Percentiles rank a stretch among this genome's conserved stretches.
These are phyloP conservation scores for Hydrozoanthus tunicans DNA, from an alignment of 64 coral and sea anemone genomes.

Conservation along the genomic window DNA sequence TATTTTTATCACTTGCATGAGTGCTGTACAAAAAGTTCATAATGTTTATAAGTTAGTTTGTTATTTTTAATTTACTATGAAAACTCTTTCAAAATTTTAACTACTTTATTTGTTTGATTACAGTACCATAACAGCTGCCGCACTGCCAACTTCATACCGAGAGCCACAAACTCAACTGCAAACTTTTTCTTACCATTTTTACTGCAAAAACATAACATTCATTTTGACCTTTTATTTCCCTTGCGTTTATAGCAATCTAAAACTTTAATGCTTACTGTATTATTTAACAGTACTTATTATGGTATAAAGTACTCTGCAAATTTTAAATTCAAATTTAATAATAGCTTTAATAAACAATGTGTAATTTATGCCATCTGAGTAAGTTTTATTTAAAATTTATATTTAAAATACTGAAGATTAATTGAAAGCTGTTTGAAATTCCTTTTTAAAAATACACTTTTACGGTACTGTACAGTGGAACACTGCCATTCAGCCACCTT, in stretches of 20 bases:
- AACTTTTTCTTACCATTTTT: slow-evolving; percentile 53
- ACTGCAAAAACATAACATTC: slow-evolving; percentile 27
- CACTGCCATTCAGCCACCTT: no score
- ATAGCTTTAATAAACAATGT: neutral
- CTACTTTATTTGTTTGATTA: neutral
- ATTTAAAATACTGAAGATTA: neutral
- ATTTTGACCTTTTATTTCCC: neutral
- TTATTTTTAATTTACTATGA: neutral
- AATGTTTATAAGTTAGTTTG: neutral
- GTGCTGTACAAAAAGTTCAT: no score
- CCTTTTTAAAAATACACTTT: no score
- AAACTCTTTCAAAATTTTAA: neutral
- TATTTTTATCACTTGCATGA: no score
- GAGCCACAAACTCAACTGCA: slow-evolving; percentile 59
- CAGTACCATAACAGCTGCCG: slow-evolving; percentile 53
- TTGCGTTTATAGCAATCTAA: neutral
- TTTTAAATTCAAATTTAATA: neutral
- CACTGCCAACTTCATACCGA: slow-evolving; percentile 55
- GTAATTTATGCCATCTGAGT: neutral
- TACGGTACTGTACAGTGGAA: no score
- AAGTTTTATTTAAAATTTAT: neutral
- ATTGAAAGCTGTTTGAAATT: neutral
- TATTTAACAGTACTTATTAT: no score
- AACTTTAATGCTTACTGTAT: neutral
- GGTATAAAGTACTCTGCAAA: no score